Base-by-base conservation (phyloP, 92 coral and sea anemone species). In the Actinernus sp. region DNA sequence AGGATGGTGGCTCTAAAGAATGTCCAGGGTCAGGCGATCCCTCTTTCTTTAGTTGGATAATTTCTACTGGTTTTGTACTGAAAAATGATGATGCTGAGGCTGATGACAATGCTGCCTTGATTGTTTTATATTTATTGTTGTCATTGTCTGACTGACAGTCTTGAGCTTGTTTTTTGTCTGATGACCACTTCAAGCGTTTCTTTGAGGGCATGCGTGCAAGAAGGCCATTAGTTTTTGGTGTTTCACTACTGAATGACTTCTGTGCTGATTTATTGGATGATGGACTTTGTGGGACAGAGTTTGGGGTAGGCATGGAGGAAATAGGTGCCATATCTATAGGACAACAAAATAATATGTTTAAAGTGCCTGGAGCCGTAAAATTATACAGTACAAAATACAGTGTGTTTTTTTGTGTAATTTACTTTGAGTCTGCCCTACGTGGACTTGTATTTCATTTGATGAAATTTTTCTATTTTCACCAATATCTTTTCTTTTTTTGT, bases 271-370 rank as follows among this genome's bases (percentile, higher is more conserved):
- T 58, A 11, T 48, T 59, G n/a, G n/a, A n/a, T 38, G 64, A 3
- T 38, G 29, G 52, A 17, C 52, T 45, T 4, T 45, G 18, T 45
- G 52, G 49, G 27, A 12, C 41, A 7, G 78, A 22, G 12, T 43
- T 49, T 40, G 78, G 29, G 11, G 33, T 31, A 36, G 39, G 52
- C 27, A 30, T 49, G 21, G 72, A 26, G 33, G 58, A 46, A 54
- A 78, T 70, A 12, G 91, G 91, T 3, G 91, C 76, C 91, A 84
- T 84, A 49, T 68, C 91, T 84, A 60, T 9, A 12, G 26, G 36
- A 11, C 27, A 46, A 63, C 26, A 46, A 64, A n/a, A 31, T 27
- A 11, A 18, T 4, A 38, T 10, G 11, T 34, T 6, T 6, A 34
- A 34, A 34, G n/a, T n/a, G n/a, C n/a, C n/a, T n/a, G n/a, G n/a